Base-by-base conservation (phyloP, 2,797 vertebrate genomes). In the Netta rufina region DNA sequence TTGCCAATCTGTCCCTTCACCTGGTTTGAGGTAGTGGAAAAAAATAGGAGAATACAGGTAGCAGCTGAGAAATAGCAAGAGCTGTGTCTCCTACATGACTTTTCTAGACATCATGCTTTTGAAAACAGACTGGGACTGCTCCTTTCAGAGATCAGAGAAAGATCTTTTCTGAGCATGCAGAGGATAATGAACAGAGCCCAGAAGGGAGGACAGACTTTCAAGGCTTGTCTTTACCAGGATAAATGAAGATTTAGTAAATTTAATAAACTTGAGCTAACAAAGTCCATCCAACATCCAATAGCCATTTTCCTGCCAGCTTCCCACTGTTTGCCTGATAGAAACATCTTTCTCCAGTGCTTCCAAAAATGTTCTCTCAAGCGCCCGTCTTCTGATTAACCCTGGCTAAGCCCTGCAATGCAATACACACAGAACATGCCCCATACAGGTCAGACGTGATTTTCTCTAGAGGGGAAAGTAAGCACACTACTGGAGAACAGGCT, bases 371-470 rank as follows among this genome's bases (percentile, higher is more conserved):
- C 21, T 81, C 47, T 51, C 2, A 4, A 62, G 5, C 14, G 32
- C 2, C 4, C 7, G 2, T 57, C 16, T 64, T 53, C 61, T 3
- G 1, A 12, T 36, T 51, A 60, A 3, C 43, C 15, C 25, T 1
- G 8, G 20, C 53, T 41, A 3, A 77, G 39, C 28, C 69, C 62
- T 70, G 38, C 41, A 19, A 1, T 10, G 27, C 71, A 2, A 3
- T 6, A 6, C 25, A 19, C 4, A 21, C 19, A 14, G 39, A 65
- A 41, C 19, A n/a, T 57, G 54, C 30, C 30, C 6, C 0, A 0
- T 22, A 9, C 18, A 27, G 9, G 57, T 16, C 47, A 70, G 53
- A 65, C 27, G 7, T 38, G 54, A 39, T 92, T 66, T 78, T 56
- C 43, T 61, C 13, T 16, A 0, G 4, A 61, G 30, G 22, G 45